Conservation (phyloP, 2,888 invertebrate species). For the Bugulina stolonifera region DNA sequence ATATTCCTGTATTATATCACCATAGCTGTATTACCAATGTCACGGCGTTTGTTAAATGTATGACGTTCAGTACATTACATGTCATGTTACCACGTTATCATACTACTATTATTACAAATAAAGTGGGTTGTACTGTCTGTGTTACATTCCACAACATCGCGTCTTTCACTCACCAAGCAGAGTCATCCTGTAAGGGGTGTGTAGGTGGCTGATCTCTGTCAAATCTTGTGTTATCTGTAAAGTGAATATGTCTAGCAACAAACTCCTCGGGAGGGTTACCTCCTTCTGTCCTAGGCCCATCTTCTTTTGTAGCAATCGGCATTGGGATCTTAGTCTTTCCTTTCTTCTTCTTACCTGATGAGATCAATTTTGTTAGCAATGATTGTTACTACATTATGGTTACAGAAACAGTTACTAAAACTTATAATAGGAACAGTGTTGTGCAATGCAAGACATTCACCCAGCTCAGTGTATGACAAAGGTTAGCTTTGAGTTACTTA, state of each 20-base stretch:
- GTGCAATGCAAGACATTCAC: no score
- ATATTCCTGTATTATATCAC: no score
- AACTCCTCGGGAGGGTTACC: constrained; percentile 50
- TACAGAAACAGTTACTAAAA: no score
- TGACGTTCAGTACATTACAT: no score
- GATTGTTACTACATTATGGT: no score
- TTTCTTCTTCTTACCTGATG: constrained; percentile 42
- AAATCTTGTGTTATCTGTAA: constrained; percentile 48
- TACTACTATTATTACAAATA: not conserved
- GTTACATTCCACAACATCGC: not conserved
- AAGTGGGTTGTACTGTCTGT: not conserved
- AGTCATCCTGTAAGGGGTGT: constrained; percentile 51
- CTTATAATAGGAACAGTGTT: no score
- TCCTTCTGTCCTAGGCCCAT: constrained; percentile 44
- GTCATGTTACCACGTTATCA: no score
- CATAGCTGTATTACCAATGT: no score
- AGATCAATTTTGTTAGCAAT: no score
- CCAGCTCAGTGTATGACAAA: no score
- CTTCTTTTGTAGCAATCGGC: constrained; percentile 49
- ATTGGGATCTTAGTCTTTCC: constrained; percentile 51
- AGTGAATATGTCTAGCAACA: constrained; percentile 45
- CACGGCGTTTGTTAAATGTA: no score
- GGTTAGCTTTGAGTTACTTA: no score
- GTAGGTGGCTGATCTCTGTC: constrained; percentile 48
- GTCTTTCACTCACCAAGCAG: constrained; percentile 40